Conservation (phyloP, 2,888 invertebrate species). For the Troides helena region DNA sequence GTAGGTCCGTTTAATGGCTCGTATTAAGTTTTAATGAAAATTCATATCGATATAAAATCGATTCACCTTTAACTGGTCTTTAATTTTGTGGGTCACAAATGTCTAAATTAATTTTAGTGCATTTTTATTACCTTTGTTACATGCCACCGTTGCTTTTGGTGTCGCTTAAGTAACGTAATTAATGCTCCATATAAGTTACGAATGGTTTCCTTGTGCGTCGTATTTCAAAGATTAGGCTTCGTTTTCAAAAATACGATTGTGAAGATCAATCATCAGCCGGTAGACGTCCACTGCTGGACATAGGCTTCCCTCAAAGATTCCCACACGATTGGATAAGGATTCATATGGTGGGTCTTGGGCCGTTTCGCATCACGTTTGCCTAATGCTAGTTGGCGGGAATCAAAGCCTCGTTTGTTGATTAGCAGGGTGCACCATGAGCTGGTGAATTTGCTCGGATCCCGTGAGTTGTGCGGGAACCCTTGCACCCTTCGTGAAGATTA, state of each 20-base stretch:
- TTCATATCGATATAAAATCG: slow-evolving; percentile 9
- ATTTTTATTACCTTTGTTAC: slow-evolving; percentile 19
- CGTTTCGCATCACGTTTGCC: too few species aligned
- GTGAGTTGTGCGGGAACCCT: too few species aligned
- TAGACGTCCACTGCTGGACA: too few species aligned
- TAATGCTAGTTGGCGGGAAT: too few species aligned
- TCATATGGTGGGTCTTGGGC: too few species aligned
- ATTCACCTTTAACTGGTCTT: slow-evolving; percentile 7
- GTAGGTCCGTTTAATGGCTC: slow-evolving; percentile 17
- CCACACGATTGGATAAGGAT: too few species aligned
- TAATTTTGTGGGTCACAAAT: slow-evolving; percentile 25
- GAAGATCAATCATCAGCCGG: too few species aligned
- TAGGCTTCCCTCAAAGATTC: too few species aligned
- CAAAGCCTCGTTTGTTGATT: too few species aligned
- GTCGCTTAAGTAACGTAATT: not conserved
- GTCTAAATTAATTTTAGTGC: slow-evolving; percentile 18
- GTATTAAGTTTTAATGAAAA: slow-evolving; percentile 14
- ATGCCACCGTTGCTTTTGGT: slow-evolving; percentile 8
- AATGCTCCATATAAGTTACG: not conserved
- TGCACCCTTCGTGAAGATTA: too few species aligned
- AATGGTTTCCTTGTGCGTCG: not conserved
- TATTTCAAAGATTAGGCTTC: not conserved
- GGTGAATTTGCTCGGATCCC: too few species aligned
- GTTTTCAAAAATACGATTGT: not conserved
- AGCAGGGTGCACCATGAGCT: too few species aligned